These are phyloP conservation scores for Colletes gigas DNA, from an alignment of 1,140 invertebrate genomes.

Conservation along the genomic window DNA sequence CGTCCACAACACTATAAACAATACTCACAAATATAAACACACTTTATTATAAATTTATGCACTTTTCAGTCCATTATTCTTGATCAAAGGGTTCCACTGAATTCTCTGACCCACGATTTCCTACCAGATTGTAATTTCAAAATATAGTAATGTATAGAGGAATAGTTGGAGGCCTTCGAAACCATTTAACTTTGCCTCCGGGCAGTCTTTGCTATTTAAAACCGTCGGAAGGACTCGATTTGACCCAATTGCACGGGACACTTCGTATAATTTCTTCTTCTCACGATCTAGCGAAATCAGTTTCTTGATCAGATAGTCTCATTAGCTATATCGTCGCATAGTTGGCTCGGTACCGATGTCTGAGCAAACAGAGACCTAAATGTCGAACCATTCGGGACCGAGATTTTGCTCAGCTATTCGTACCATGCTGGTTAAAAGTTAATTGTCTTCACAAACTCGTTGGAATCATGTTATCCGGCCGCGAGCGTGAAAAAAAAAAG, in stretches of 20 bases:
- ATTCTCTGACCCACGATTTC: too few species aligned
- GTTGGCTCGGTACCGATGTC: constrained; percentile 13
- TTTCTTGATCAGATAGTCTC: constrained; percentile 22
- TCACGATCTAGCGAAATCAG: constrained; percentile 31
- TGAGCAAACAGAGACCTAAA: constrained; percentile 3
- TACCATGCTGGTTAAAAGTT: constrained; percentile 27
- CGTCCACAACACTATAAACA: too few species aligned
- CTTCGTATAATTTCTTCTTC: constrained; percentile 49
- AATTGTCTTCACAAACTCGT: constrained; percentile 34
- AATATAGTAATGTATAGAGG: too few species aligned
- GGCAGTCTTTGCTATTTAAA: not conserved
- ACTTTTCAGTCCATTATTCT: too few species aligned
- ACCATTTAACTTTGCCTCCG: too few species aligned
- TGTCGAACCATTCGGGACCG: not conserved
- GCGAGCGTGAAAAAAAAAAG: constrained; percentile 33
- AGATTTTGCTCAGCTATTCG: constrained; percentile 31
- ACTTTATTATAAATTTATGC: too few species aligned
- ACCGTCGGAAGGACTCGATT: not conserved
- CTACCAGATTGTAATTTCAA: too few species aligned
- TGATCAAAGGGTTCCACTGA: too few species aligned
- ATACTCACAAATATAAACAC: too few species aligned
- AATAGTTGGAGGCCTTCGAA: too few species aligned
- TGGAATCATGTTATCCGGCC: constrained; percentile 23
- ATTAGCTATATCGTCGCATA: constrained; percentile 36
- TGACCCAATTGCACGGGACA: constrained; percentile 75